Evolutionary conservation across 2,113 vertebrate genomes (phyloP), one percentile per base, ranked within the genome.

Genomic region (Pelmatolapia mariae): DNA sequence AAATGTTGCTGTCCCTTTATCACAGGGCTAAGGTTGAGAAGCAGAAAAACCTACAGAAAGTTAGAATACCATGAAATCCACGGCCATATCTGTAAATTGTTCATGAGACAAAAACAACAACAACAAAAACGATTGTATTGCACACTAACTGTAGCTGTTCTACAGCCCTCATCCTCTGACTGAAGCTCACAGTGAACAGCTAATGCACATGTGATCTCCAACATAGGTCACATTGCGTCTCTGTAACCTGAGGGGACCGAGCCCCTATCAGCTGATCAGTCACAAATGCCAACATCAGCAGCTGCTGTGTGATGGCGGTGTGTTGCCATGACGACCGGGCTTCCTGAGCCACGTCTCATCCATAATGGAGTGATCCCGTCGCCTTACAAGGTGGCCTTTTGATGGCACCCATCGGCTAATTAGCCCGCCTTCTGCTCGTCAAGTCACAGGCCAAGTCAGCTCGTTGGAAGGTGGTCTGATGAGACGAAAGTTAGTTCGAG

Each of bases 301-400:
- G 86, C 71, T 26, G 11, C 83, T 5, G 26, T 56, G 56, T 13
- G 59, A 54, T n/a, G 22, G 22, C 15, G 12, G 29, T 7, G 2
- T 7, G 88, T 93, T 89, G 84, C 88, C 82, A 90, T 93, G 92
- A 84, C 85, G 16, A 91, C 92, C 4, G 2, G 43, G 53, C 63
- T 83, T 66, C 88, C 83, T 33, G 71, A 89, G 87, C 82, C 79
- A 54, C 31, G 19, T 52, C 89, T 95, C 92, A 90, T 95, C 83
- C 61, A 91, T 95, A 94, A 96, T 95, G 36, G 87, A 95, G 88
- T 9, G 29, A 81, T 66, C 85, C 36, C 43, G 8, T 61, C 53
- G 50, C 86, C 87, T 91, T 84, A 59, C 83, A 86, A 92, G 89
- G 91, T 91, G 87, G 90, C 88, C 94, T 95, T 94, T 92, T 92